phyloP scores from a whole-genome alignment of 2,888 invertebrate species.

The Apodemia duryi region DNA sequence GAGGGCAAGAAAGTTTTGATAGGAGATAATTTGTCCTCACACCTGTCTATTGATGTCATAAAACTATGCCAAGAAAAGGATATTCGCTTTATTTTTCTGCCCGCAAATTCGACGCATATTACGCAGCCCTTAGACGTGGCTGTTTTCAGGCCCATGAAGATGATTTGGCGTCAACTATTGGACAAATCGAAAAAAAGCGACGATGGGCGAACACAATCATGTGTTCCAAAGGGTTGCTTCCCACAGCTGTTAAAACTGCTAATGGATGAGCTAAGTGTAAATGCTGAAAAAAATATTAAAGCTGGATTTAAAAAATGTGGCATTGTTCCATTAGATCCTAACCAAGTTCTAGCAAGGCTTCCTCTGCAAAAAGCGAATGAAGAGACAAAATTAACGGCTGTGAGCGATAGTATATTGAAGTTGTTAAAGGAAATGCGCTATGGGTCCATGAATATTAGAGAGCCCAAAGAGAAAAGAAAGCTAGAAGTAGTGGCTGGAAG shows the following conservation, averaged over 20 bases:
- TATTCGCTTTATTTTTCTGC: too few species aligned
- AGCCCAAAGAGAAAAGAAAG: conserved; percentile 13
- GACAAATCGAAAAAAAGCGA: conserved; percentile 27
- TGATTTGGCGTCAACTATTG: conserved; percentile 28
- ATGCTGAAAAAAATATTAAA: not conserved
- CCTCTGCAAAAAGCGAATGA: not conserved
- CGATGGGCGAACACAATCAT: conserved; percentile 8
- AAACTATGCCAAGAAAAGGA: not conserved
- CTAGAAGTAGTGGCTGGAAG: not conserved
- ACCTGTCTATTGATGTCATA: conserved; percentile 11
- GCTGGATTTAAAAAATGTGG: conserved; percentile 3
- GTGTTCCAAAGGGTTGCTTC: conserved; percentile 30
- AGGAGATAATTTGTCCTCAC: not conserved
- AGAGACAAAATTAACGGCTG: not conserved
- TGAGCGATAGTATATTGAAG: not conserved
- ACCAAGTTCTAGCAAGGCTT: not conserved
- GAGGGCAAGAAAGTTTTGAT: too few species aligned
- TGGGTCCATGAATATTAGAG: conserved; percentile 6
- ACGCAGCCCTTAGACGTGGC: not conserved
- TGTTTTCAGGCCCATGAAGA: conserved; percentile 28
- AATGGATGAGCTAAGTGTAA: conserved; percentile 22
- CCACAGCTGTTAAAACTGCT: conserved; percentile 26
- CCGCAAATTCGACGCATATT: too few species aligned
- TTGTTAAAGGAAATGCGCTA: conserved; percentile 14
- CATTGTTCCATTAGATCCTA: not conserved